phyloP scores from a whole-genome alignment of 2,888 invertebrate species.

The Meiosimyza platycephala region DNA sequence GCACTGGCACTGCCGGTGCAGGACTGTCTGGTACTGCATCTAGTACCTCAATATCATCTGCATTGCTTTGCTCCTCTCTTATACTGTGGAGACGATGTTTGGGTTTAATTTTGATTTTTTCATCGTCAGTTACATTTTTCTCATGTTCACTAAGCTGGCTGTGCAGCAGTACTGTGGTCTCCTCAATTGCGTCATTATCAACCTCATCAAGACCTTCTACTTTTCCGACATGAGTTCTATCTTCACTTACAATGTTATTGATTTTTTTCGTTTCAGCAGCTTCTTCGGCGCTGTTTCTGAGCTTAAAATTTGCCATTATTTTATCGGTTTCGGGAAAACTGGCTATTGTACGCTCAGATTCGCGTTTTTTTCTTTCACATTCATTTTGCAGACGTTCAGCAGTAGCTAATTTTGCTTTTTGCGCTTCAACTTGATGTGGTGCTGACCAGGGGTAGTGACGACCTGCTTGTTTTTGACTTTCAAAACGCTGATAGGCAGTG shows the following conservation, averaged over 20 bases:
- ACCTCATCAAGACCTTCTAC: constrained; percentile 54
- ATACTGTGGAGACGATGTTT: constrained; percentile 45
- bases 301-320: constrained; percentile 61
- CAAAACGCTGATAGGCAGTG: constrained; percentile 80
- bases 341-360: constrained; percentile 54
- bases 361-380: constrained; percentile 51
- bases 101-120: constrained; percentile 54
- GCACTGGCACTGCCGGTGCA: constrained; percentile 67
- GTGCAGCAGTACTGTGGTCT: constrained; percentile 51
- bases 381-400: constrained; percentile 54
- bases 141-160: neutral
- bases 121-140: constrained; percentile 59
- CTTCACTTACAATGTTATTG: constrained; percentile 9
- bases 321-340: constrained; percentile 63
- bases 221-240: constrained; percentile 48
- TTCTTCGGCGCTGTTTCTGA: constrained; percentile 41
- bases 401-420: constrained; percentile 51
- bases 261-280: neutral
- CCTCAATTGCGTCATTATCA: constrained; percentile 53
- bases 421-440: constrained; percentile 58
- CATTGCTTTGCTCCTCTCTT: constrained; percentile 42
- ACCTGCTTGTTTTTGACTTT: constrained; percentile 80
- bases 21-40: constrained; percentile 67
- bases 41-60: constrained; percentile 53
- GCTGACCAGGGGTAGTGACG: constrained; percentile 80